These are phyloP conservation scores for Caenorhabditis zanzibari DNA, from an alignment of 2,888 invertebrate genomes.

Conservation along the genomic window DNA sequence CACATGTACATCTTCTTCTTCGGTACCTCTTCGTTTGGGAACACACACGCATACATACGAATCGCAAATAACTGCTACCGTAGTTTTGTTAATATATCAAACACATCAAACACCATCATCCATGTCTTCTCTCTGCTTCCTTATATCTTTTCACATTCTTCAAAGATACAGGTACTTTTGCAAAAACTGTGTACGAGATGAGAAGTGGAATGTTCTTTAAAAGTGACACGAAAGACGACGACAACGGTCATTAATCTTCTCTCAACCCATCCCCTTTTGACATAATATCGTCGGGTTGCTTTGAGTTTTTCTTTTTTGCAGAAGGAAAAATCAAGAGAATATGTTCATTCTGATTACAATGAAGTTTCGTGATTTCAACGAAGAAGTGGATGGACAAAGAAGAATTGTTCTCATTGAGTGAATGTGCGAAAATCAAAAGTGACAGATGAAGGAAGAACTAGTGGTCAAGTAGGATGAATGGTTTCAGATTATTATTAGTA, in stretches of 20 bases:
- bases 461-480: slow-evolving; percentile 4
- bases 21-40: slow-evolving; percentile 28
- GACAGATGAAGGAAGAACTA: slow-evolving; percentile 16
- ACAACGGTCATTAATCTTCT: slow-evolving; percentile 48
- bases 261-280: background rate
- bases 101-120: slow-evolving; percentile 55
- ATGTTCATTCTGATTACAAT: slow-evolving; percentile 43
- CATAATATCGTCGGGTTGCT: slow-evolving; percentile 6
- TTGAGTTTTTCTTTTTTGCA: slow-evolving; percentile 20
- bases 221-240: slow-evolving; percentile 26
- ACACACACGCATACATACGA: slow-evolving; percentile 31
- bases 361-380: slow-evolving; percentile 9
- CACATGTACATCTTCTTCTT: slow-evolving; percentile 38
- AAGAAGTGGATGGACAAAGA: slow-evolving; percentile 37
- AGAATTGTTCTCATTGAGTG: slow-evolving; percentile 37
- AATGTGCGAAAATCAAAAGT: slow-evolving; percentile 13
- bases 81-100: slow-evolving; percentile 9
- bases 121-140: background rate
- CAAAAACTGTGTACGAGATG: slow-evolving; percentile 18
- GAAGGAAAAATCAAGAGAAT: slow-evolving; percentile 12
- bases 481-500: background rate
- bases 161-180: slow-evolving; percentile 33
- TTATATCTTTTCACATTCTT: slow-evolving; percentile 15
- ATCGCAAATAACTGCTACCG: slow-evolving; percentile 43
- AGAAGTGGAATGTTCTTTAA: slow-evolving; percentile 38